phyloP scores from a whole-genome alignment of 2,113 vertebrate genomes.

The Astur gentilis region DNA sequence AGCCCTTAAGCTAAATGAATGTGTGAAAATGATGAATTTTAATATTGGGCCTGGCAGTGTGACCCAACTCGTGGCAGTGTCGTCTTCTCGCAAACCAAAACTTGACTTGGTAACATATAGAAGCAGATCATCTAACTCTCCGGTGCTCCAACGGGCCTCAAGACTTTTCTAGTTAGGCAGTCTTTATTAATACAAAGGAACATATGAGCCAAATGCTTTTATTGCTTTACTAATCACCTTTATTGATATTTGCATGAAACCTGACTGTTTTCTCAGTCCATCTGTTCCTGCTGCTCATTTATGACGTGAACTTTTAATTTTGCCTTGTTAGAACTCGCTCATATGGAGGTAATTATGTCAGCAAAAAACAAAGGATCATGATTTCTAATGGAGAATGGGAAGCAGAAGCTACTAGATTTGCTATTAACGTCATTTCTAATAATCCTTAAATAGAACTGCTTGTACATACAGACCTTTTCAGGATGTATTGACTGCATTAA shows the following conservation, averaged over 20 bases:
- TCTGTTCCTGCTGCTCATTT: constrained; percentile 51
- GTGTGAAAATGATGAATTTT: neutral
- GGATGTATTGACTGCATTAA: neutral
- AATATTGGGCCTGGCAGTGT: neutral
- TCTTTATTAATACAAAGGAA: neutral
- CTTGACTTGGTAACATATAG: neutral
- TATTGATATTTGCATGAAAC: constrained; percentile 34
- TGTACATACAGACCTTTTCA: neutral
- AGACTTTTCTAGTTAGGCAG: neutral
- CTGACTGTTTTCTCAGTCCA: constrained; percentile 20
- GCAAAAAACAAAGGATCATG: constrained; percentile 1
- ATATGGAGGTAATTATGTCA: constrained; percentile 21
- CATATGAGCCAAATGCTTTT: neutral
- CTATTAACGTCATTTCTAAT: constrained; percentile 25
- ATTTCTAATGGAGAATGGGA: constrained; percentile 11
- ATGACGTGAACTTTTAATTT: constrained; percentile 10
- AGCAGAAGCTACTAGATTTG: neutral
- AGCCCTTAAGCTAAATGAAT: neutral
- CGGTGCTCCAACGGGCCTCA: neutral
- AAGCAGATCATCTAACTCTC: neutral
- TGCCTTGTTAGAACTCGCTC: constrained; percentile 15
- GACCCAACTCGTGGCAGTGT: neutral
- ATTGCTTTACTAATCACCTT: constrained; percentile 28
- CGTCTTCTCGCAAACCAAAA: neutral
- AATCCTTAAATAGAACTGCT: constrained; percentile 11